phyloP scores from a whole-genome alignment of 2,888 invertebrate genomes.

The Baccha elongata region DNA sequence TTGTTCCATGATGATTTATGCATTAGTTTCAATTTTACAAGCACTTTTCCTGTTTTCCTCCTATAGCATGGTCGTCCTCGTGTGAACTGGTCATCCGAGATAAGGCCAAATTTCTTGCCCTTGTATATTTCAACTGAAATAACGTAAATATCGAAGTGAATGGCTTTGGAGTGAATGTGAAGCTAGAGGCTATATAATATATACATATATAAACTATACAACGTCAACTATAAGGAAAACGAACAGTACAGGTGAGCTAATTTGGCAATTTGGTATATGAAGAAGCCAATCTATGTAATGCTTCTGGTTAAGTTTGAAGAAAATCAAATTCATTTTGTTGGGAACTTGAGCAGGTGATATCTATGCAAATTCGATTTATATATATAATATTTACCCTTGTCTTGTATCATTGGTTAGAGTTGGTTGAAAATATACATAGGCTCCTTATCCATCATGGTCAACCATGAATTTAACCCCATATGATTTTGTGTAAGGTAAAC shows the following conservation, averaged over 20 bases:
- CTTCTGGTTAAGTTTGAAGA: conserved; percentile 10
- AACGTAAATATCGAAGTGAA: conserved; percentile 11
- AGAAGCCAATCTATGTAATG: neutral
- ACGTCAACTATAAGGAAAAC: neutral
- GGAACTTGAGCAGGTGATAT: conserved; percentile 60
- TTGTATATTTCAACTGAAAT: conserved; percentile 14
- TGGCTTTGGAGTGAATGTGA: conserved; percentile 2
- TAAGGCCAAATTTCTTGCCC: conserved; percentile 32
- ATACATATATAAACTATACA: neutral
- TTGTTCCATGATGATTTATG: conserved; percentile 72
- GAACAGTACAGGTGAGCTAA: conserved; percentile 29
- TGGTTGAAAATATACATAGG: conserved; percentile 2
- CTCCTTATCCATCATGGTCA: neutral
- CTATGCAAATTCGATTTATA: conserved; percentile 60
- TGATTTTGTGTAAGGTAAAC: neutral
- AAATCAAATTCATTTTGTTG: conserved; percentile 44
- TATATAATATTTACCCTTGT: conserved; percentile 30
- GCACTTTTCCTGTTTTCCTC: conserved; percentile 47
- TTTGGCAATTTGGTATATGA: conserved; percentile 11
- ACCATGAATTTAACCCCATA: neutral
- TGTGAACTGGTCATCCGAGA: conserved; percentile 45
- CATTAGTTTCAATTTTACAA: conserved; percentile 67
- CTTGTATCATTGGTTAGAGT: neutral
- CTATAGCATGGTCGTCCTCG: neutral
- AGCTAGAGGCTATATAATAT: too few relatives aligned